These are phyloP conservation scores for Microtus montanus DNA, from an alignment of 2,113 vertebrate species.

Conservation along the genomic window DNA sequence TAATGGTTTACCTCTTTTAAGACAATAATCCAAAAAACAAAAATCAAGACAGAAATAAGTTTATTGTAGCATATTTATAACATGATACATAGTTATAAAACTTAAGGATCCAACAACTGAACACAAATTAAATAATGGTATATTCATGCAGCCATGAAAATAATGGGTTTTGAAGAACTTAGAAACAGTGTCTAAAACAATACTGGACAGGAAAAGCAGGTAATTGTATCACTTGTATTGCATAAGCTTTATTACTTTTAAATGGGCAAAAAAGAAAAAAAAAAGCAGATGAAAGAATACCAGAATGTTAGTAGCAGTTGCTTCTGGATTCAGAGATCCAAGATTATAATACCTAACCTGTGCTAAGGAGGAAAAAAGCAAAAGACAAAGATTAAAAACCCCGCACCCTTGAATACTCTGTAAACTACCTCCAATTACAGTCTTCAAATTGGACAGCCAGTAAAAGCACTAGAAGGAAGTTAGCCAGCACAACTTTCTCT, in stretches of 20 bases:
- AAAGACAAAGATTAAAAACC: not conserved
- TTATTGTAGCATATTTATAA: slow-evolving; percentile 53
- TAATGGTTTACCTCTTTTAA: not conserved
- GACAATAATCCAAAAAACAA: slow-evolving; percentile 57
- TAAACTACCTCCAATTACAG: slow-evolving; percentile 34
- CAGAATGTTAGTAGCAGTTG: slow-evolving; percentile 38
- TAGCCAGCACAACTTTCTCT: not conserved
- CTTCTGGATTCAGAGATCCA: not conserved
- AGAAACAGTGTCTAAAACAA: slow-evolving; percentile 36
- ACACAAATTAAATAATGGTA: slow-evolving; percentile 43
- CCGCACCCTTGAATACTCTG: not conserved
- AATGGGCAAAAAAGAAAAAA: not conserved
- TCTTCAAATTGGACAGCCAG: not conserved
- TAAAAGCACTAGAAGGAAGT: slow-evolving; percentile 8
- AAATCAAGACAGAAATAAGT: slow-evolving; percentile 35
- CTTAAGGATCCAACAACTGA: slow-evolving; percentile 34
- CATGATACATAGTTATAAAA: slow-evolving; percentile 8
- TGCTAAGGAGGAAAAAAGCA: not conserved
- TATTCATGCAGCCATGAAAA: slow-evolving; percentile 16
- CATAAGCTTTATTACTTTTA: not conserved
- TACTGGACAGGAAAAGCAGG: slow-evolving; percentile 9
- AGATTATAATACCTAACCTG: slow-evolving; percentile 3
- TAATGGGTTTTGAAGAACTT: slow-evolving; percentile 13
- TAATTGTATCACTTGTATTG: not conserved
- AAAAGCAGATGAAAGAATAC: not conserved